Evolutionary conservation across 2,888 invertebrate species (phyloP).

Genomic region (Nymphalis polychloros): DNA sequence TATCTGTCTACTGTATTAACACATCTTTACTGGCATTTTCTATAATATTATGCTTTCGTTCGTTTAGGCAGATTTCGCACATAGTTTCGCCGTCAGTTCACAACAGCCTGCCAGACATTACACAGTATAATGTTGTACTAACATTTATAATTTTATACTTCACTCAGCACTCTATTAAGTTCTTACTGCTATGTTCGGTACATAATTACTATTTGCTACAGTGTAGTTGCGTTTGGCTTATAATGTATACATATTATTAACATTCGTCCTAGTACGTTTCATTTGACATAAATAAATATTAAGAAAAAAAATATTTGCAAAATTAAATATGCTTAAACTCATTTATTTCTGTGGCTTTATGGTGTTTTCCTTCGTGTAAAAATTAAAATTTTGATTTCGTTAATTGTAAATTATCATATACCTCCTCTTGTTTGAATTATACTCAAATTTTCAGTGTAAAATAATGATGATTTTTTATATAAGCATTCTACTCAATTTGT

Average conservation of each 20-base stretch:
- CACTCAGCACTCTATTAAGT: constrained; percentile 38
- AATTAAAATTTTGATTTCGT: too few species aligned
- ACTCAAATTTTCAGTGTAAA: too few species aligned
- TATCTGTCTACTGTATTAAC: constrained; percentile 15
- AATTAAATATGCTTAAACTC: too few species aligned
- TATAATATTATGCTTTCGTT: constrained; percentile 43
- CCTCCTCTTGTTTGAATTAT: too few species aligned
- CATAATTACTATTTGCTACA: constrained; percentile 31
- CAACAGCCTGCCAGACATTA: constrained; percentile 42
- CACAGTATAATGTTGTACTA: constrained; percentile 36
- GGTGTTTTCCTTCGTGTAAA: too few species aligned
- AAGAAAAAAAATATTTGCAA: too few species aligned
- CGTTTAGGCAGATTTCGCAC: constrained; percentile 45
- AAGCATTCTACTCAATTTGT: neutral
- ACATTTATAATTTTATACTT: constrained; percentile 39
- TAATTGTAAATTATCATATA: too few species aligned
- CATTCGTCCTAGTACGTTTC: neutral
- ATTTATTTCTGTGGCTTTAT: too few species aligned
- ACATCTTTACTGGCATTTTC: constrained; percentile 41
- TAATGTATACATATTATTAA: constrained; percentile 1
- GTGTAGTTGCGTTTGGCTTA: constrained; percentile 16
- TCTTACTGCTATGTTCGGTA: constrained; percentile 28
- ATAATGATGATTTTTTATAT: neutral
- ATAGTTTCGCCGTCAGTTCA: constrained; percentile 46
- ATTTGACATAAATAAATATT: constrained; percentile 1